phyloP scores from a whole-genome alignment of 1,140 invertebrate genomes.

The Macrocentrus cingulum region DNA sequence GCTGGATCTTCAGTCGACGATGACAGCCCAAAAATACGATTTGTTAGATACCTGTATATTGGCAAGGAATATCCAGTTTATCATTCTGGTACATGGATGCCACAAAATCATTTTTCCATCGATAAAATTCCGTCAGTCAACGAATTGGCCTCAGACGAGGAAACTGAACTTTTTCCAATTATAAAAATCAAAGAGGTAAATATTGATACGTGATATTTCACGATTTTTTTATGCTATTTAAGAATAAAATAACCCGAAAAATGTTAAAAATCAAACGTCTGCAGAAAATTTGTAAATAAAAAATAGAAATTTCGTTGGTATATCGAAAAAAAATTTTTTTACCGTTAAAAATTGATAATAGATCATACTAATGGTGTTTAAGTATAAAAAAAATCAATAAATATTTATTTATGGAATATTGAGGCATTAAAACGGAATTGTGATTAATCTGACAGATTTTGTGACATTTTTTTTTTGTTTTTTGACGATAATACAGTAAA shows the following conservation, averaged over 20 bases:
- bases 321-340: too few species aligned
- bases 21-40: slow-evolving; percentile 23
- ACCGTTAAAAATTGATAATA: too few species aligned
- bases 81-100: slow-evolving; percentile 61
- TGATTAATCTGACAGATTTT: too few species aligned
- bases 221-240: slow-evolving; percentile 24
- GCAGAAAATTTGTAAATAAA: slow-evolving; percentile 23
- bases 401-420: too few species aligned
- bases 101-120: slow-evolving; percentile 57
- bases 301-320: slow-evolving; percentile 5
- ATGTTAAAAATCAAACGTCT: too few species aligned
- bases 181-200: slow-evolving; percentile 58
- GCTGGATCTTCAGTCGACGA: slow-evolving; percentile 7
- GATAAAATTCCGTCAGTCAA: slow-evolving; percentile 51
- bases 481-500: too few species aligned
- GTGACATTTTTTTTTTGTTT: too few species aligned
- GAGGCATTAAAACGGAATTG: too few species aligned
- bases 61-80: slow-evolving; percentile 62
- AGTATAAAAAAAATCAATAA: too few species aligned
- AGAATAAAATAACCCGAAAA: too few species aligned
- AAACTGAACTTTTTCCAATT: slow-evolving; percentile 53
- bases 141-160: slow-evolving; percentile 46
- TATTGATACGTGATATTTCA: slow-evolving; percentile 10
- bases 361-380: too few species aligned
- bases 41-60: slow-evolving; percentile 56